Evolutionary conservation across 2,797 vertebrate species (phyloP).

Genomic region (Anguilla megastoma): DNA sequence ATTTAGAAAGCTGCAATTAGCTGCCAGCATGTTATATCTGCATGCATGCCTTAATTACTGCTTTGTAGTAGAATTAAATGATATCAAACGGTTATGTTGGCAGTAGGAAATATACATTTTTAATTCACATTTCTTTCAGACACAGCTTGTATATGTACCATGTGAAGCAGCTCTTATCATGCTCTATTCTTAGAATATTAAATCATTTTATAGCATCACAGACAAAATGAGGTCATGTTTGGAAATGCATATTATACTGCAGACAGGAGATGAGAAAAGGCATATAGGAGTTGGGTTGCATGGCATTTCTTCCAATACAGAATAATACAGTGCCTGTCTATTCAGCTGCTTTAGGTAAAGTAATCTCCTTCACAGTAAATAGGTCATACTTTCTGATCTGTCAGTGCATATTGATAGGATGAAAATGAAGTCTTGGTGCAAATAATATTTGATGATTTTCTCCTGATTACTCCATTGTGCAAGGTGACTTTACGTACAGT

Average conservation of each 20-base stretch:
- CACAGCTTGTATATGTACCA: not conserved
- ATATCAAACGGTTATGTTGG: not conserved
- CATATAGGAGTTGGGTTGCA: constrained; percentile 1
- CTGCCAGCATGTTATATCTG: not conserved
- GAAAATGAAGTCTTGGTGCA: not conserved
- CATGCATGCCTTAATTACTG: not conserved
- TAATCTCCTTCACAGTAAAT: constrained; percentile 9
- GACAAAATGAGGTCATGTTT: constrained; percentile 29
- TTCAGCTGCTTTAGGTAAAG: not conserved
- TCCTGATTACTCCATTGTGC: not conserved
- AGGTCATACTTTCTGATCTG: constrained; percentile 15
- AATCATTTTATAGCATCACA: constrained; percentile 13
- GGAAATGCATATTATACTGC: constrained; percentile 9
- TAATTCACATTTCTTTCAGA: constrained; percentile 12
- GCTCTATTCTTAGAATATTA: constrained; percentile 16
- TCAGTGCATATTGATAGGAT: not conserved
- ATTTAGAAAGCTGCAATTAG: not conserved
- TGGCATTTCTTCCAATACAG: not conserved
- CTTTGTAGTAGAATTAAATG: not conserved
- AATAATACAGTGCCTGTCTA: constrained; percentile 12
- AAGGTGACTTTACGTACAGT: not conserved
- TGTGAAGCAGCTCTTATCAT: not conserved
- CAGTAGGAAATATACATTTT: not conserved
- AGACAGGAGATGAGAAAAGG: not conserved
- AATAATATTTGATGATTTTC: not conserved